Conservation (phyloP, 2,113 vertebrate species). For the Microcebus lehilahytsara region DNA sequence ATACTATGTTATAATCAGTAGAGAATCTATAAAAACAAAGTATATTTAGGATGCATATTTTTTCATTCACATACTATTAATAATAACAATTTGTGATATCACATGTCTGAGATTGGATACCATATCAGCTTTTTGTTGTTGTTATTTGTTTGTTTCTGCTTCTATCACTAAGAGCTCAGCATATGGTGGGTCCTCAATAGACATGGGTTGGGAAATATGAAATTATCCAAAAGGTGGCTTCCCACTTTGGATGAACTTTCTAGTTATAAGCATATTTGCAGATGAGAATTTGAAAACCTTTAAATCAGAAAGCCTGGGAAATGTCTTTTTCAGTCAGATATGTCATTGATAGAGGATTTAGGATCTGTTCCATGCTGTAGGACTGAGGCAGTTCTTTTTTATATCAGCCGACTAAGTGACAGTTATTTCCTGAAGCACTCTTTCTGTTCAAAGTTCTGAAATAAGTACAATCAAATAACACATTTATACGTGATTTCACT, state of each 20-base stretch:
- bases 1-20: neutral
- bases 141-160: neutral
- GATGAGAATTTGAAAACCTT: neutral
- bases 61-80: neutral
- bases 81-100: neutral
- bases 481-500: neutral
- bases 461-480: neutral
- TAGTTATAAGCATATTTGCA: neutral
- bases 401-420: neutral
- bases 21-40: neutral
- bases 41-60: neutral
- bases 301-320: neutral
- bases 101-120: neutral
- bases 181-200: neutral
- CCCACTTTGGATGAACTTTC: neutral
- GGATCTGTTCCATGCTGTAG: neutral
- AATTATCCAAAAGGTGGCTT: neutral
- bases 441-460: neutral
- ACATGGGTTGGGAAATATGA: neutral
- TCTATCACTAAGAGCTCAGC: neutral
- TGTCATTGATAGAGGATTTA: neutral
- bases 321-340: neutral
- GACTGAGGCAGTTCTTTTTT: neutral
- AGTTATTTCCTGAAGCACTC: neutral
- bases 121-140: neutral